Conservation (phyloP, 2,113 vertebrate species). For the Ginglymostoma cirratum region DNA sequence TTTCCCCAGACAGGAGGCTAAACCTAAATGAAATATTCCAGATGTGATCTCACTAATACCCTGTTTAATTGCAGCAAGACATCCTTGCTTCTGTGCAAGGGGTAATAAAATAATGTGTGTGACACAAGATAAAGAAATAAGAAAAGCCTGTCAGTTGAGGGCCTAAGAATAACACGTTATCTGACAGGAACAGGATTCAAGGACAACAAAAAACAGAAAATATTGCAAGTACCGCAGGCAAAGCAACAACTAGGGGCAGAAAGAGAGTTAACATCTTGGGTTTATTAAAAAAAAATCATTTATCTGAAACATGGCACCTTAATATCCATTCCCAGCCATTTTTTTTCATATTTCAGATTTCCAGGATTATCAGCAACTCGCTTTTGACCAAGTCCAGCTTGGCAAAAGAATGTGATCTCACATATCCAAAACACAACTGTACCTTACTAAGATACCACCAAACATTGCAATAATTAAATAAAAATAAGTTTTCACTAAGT, state of each 20-base stretch:
- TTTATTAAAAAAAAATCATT: neutral
- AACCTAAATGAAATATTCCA: too few relatives aligned
- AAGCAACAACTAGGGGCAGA: neutral
- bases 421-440: neutral
- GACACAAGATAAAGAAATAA: neutral
- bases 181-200: neutral
- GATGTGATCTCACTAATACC: too few relatives aligned
- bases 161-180: too few relatives aligned
- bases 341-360: neutral
- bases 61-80: too few relatives aligned
- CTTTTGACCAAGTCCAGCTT: neutral
- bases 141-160: neutral
- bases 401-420: neutral
- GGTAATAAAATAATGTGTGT: neutral
- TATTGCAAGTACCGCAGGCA: neutral
- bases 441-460: neutral
- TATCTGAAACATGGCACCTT: neutral
- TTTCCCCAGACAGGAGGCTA: too few relatives aligned
- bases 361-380: neutral
- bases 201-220: neutral
- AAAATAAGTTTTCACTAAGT: neutral
- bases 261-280: neutral
- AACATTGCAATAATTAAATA: neutral
- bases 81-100: neutral
- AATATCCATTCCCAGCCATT: neutral